Conservation (phyloP, 2,113 vertebrate species). For the Oostethus manadensis region DNA sequence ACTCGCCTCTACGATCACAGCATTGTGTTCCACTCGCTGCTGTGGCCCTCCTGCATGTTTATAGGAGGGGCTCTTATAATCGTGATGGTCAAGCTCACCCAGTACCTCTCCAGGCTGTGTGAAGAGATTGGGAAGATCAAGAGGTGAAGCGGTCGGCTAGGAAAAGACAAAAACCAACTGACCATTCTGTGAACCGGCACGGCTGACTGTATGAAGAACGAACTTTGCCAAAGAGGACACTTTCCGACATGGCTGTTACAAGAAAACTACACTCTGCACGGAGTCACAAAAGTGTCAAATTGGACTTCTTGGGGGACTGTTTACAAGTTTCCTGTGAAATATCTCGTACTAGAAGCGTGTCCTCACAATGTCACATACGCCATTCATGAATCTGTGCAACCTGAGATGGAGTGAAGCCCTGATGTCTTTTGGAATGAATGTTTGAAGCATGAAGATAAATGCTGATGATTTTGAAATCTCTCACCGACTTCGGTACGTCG, state of each 20-base stretch:
- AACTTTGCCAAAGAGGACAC: constrained; percentile 27
- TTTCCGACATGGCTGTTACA: constrained; percentile 3
- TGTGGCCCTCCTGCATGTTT: constrained; percentile 91
- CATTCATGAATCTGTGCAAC: not conserved
- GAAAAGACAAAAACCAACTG: constrained; percentile 11
- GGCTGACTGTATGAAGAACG: constrained; percentile 26
- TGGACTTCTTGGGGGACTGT: constrained; percentile 5
- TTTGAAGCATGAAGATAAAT: not conserved
- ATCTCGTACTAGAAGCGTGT: not conserved
- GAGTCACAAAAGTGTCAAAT: constrained; percentile 11
- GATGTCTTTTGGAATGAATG: not conserved
- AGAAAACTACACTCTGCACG: constrained; percentile 5
- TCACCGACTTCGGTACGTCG: not conserved
- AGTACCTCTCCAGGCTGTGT: constrained; percentile 88
- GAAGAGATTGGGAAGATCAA: constrained; percentile 85
- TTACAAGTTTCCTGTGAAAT: constrained; percentile 19
- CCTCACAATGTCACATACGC: constrained; percentile 6
- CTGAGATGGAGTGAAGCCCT: not conserved
- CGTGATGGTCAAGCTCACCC: constrained; percentile 90
- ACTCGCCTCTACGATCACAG: constrained; percentile 83
- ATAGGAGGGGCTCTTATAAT: constrained; percentile 81
- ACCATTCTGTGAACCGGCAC: constrained; percentile 23
- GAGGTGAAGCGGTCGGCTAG: constrained; percentile 70
- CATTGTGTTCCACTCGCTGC: constrained; percentile 80
- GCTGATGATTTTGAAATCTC: not conserved